Evolutionary conservation across 2,113 vertebrate species (phyloP), one percentile per base, ranked within the genome.

Genomic region (Clarias batrachus): DNA sequence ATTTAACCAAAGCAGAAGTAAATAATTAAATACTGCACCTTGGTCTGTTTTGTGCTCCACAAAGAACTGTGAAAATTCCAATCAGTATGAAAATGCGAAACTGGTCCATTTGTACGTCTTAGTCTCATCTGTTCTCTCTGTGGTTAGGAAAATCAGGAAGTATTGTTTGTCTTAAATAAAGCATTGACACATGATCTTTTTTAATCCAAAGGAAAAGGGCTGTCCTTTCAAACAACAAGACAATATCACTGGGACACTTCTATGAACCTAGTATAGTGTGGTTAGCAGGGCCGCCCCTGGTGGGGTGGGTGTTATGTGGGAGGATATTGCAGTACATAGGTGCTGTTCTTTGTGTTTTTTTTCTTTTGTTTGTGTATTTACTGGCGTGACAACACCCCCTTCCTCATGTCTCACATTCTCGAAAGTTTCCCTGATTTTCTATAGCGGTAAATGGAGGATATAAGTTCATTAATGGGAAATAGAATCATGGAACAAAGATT

Each of bases 101-200:
- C 82, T 3, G 68, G 85, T 90, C 91, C 94, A 94, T 95, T 52
- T 82, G 83, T 56, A 81, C 37, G 71, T 82, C 71, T 78, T 3
- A 57, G 25, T 57, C 68, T 87, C 52, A 3, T 56, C 59, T 79
- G 63, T 79, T 81, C n/a, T 30, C 17, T 21, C n/a, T 68, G 37
- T 83, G 59, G 54, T 33, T 86, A 82, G 85, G 37, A 56, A 76
- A 37, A 56, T 66, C 52, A 66, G 16, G 16, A 60, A 54, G 57
- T 9, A 30, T 70, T 41, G 14, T 48, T 30, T 25, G 57, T 73
- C 66, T 86, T 84, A 84, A 76, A 80, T 81, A 74, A 83, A 63
- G 62, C 37, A 80, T 62, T 65, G 63, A 76, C 62, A 89, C 82
- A 60, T 86, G 82, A 87, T 89, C 86, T 70, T 14, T 77, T n/a